Evolutionary conservation across 2,888 invertebrate species (phyloP), one percentile per base, ranked within the genome.

Genomic region (Lagria hirta): DNA sequence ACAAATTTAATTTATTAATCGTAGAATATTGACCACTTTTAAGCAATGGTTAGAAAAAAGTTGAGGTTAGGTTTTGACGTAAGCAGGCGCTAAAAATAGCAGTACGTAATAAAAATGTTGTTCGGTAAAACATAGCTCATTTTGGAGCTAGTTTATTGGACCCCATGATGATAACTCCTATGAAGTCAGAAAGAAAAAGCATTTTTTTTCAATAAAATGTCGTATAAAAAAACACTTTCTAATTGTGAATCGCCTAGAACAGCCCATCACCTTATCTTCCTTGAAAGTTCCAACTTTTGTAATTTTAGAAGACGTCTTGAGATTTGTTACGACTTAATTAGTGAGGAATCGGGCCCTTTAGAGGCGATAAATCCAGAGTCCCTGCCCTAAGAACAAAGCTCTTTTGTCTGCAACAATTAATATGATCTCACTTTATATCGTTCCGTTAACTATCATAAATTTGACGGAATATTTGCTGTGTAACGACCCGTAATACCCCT

Each of bases 281-380:
- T 35, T 52, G 49, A 52, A 52, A 52, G 46, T 49, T 45, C 43
- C 48, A 42, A 45, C 46, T 48, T 52, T 32, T 40, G 38, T 41
- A 37, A 26, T 26, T 27, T 26, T 36, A 40, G 33, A 46, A 47
- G 49, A 44, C 49, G 40, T 38, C 18, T 38, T 30, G 35, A 44
- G 49, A 53, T 51, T 53, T 51, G 50, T 37, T 34, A 34, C 34
- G 24, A 34, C 34, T 34, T 34, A 34, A 34, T 34, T 34, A 34
- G 36, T 35, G 24, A 36, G 35, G 23, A 35, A 28, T 22, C 28
- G 30, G 24, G 35, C 24, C 13, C 32, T 42, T 42, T 42, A 50
- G 47, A 43, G 43, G 29, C 22, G 34, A 29, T 29, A 29, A 29
- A 29, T 29, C 29, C 29, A 2, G n/a, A n/a, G n/a, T n/a, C n/a